Evolutionary conservation across 2,113 vertebrate genomes (phyloP), one percentile per base, ranked within the genome.

Genomic region (Lasiurus cinereus): DNA sequence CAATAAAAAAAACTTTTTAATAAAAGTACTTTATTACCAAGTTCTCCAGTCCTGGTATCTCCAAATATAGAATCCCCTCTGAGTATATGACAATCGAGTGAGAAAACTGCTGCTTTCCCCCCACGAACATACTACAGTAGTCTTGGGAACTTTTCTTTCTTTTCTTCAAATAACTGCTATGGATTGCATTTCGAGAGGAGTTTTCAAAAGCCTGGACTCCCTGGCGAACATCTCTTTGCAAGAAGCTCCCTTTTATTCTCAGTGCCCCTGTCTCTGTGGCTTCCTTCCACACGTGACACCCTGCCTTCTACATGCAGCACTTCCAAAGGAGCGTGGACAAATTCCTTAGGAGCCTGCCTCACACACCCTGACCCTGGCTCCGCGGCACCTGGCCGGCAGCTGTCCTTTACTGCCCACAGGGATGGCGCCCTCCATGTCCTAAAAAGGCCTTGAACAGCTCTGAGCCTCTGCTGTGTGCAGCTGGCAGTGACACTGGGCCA

Each of bases 381-480:
- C 19, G 86, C 24, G 31, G 1, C 31, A 88, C 64, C 50, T 36
- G 67, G 46, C 33, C 54, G 64, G 67, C 31, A 0, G n/a, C 27
- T 13, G 6, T 12, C 29, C 19, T 78, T 16, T 12, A 18, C 3
- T 62, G 18, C 27, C 24, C 7, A 2, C 1, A 5, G 43, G n/a
- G 33, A 83, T 6, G n/a, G 36, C 87, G 33, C 4, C 24, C 21
- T 1, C 7, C 6, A 4, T 48, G 22, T 27, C 73, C 88, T 67
- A 33, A 86, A 95, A 78, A 69, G 88, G 78, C 70, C 79, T 73
- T 73, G 0, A 0, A 83, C 70, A 88, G 74, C 87, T 92, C 82
- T 46, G 39, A 97, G 90, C 18, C 85, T 90, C 43, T 78, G 39
- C 50, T 94, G 46, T 97, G 97, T 85, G 69, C 46, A 96, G 92